These are phyloP conservation scores for Pogonocichla stellata DNA, from an alignment of 2,113 vertebrate genomes.

Conservation along the genomic window DNA sequence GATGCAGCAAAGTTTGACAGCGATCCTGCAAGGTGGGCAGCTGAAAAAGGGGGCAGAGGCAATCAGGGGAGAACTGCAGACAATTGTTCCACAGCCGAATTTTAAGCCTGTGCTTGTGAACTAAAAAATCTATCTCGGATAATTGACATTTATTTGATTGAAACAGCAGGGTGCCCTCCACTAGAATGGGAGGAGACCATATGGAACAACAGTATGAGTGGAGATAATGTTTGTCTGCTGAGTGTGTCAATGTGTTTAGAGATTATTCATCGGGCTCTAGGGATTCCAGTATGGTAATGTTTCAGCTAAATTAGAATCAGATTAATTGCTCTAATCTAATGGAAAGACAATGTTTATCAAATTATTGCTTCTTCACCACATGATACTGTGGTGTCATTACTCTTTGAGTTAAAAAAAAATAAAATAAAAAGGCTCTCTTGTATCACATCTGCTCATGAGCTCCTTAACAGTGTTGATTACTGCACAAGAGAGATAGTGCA, in stretches of 20 bases:
- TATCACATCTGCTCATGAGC: slow-evolving; percentile 79
- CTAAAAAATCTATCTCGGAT: slow-evolving; percentile 85
- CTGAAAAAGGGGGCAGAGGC: slow-evolving; percentile 41
- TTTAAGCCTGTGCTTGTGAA: slow-evolving; percentile 58
- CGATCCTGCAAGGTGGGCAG: neutral
- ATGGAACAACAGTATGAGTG: slow-evolving; percentile 83
- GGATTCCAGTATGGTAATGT: slow-evolving; percentile 81
- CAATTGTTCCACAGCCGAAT: slow-evolving; percentile 63
- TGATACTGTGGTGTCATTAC: slow-evolving; percentile 81
- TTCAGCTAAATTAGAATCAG: slow-evolving; percentile 89
- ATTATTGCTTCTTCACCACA: slow-evolving; percentile 85
- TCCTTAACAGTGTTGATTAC: slow-evolving; percentile 53
- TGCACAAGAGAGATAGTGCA: slow-evolving; percentile 36
- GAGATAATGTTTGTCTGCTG: slow-evolving; percentile 84
- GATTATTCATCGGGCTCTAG: slow-evolving; percentile 83
- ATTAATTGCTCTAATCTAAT: slow-evolving; percentile 91
- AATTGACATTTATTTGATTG: slow-evolving; percentile 94
- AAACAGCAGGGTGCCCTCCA: slow-evolving; percentile 85
- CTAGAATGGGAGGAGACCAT: slow-evolving; percentile 84
- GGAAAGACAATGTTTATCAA: slow-evolving; percentile 88
- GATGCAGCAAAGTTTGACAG: neutral
- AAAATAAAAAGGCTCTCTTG: slow-evolving; percentile 75
- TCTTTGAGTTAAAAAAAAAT: slow-evolving; percentile 69
- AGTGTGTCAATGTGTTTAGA: slow-evolving; percentile 85
- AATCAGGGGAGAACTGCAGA: slow-evolving; percentile 46